phyloP scores from a whole-genome alignment of 2,113 vertebrate species.

The Syngnathus floridae region DNA sequence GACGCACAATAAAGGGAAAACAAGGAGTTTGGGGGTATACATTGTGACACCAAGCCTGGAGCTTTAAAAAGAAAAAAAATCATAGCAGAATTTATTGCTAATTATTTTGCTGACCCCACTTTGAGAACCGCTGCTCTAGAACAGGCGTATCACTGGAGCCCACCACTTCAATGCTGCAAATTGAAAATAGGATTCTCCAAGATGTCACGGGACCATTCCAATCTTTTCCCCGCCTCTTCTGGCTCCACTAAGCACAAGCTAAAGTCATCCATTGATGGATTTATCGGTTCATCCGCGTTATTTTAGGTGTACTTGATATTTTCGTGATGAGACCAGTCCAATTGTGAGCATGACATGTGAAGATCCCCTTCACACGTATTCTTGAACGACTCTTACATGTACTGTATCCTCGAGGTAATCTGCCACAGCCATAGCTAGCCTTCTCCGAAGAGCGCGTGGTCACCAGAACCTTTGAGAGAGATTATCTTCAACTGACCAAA shows the following conservation, averaged over 20 bases:
- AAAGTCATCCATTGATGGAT: slow-evolving; percentile 36
- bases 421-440: slow-evolving; percentile 67
- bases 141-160: not conserved
- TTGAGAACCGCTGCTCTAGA: not conserved
- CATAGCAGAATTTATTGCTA: not conserved
- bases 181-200: not conserved
- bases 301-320: slow-evolving; percentile 48
- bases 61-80: not conserved
- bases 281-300: slow-evolving; percentile 33
- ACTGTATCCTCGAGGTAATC: slow-evolving; percentile 63
- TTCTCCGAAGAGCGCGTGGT: slow-evolving; percentile 59
- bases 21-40: not conserved
- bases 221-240: not conserved
- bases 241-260: slow-evolving; percentile 8
- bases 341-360: slow-evolving; percentile 69
- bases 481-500: slow-evolving; percentile 65
- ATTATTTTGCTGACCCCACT: not conserved
- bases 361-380: slow-evolving; percentile 67
- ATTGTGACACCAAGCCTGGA: not conserved
- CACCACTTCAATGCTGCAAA: not conserved
- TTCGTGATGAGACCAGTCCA: slow-evolving; percentile 49
- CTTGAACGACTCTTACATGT: slow-evolving; percentile 67
- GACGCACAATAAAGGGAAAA: not conserved
- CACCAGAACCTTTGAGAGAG: slow-evolving; percentile 51
- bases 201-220: not conserved